A percentile compares a stretch with the other conserved stretches of the same genome.
These are phyloP conservation scores for Archegozetes longisetosus DNA, from an alignment of 1,140 invertebrate species.

Conservation along the genomic window DNA sequence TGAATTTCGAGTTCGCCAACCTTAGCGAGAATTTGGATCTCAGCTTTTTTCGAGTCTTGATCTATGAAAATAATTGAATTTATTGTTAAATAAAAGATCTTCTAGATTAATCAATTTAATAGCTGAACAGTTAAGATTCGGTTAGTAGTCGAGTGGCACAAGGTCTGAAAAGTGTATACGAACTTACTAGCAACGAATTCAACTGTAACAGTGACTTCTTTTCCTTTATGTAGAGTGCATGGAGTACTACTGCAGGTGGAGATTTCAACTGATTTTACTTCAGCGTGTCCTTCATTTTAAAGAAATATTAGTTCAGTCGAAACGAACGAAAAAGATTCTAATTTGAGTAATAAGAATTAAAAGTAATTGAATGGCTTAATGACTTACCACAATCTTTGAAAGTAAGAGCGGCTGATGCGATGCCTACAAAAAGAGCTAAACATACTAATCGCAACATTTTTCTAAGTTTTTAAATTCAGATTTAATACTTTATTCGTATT, in stretches of 20 bases:
- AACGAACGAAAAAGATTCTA: neutral
- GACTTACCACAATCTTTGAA: slow-evolving; percentile 7
- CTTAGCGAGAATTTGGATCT: slow-evolving; percentile 1
- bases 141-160: no score
- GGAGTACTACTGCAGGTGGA: neutral
- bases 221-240: slow-evolving; percentile 4
- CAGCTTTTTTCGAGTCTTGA: neutral
- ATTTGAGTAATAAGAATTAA: neutral
- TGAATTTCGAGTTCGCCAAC: slow-evolving; percentile 2
- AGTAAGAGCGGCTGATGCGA: neutral
- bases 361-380: no score
- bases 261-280: neutral
- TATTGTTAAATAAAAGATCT: neutral
- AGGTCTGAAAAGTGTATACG: no score
- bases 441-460: neutral
- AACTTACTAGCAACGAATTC: neutral
- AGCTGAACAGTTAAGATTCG: no score
- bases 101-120: no score
- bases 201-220: neutral
- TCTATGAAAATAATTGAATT: neutral
- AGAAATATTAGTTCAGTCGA: neutral
- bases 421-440: neutral
- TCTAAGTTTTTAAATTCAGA: no score
- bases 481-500: no score
- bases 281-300: slow-evolving; percentile 2